phyloP scores from a whole-genome alignment of 2,797 vertebrate genomes.

The Pelochelys cantorii region DNA sequence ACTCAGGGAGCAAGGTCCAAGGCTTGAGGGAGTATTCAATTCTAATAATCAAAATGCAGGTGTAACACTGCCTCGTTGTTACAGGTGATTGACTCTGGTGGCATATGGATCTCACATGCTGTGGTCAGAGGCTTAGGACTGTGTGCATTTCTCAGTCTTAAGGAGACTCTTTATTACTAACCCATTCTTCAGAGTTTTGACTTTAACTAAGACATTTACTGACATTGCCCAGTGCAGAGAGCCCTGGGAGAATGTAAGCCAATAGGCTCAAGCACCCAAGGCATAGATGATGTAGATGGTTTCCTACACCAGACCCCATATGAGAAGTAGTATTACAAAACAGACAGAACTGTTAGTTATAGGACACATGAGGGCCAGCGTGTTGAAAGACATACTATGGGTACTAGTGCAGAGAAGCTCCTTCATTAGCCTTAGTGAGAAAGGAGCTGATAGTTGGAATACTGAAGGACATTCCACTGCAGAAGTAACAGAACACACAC shows the following conservation, averaged over 20 bases:
- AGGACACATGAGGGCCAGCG: neutral
- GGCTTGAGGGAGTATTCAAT: neutral
- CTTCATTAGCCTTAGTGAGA: conserved; percentile 4
- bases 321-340: neutral
- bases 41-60: neutral
- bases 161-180: fast-evolving
- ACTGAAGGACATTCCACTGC: neutral
- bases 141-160: neutral
- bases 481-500: neutral
- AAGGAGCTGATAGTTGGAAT: neutral
- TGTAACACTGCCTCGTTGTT: neutral
- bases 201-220: neutral
- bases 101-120: neutral
- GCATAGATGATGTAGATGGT: neutral
- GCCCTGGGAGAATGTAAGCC: neutral
- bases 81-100: neutral
- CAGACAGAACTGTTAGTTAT: neutral
- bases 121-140: neutral
- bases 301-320: neutral
- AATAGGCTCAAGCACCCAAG: neutral
- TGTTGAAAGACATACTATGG: neutral
- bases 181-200: neutral
- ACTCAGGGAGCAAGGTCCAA: neutral
- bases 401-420: neutral
- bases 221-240: neutral